A percentile compares a stretch with the other conserved stretches of the same genome.
Evolutionary conservation across 2,113 vertebrate genomes (phyloP).

Genomic region (Murina feae): DNA sequence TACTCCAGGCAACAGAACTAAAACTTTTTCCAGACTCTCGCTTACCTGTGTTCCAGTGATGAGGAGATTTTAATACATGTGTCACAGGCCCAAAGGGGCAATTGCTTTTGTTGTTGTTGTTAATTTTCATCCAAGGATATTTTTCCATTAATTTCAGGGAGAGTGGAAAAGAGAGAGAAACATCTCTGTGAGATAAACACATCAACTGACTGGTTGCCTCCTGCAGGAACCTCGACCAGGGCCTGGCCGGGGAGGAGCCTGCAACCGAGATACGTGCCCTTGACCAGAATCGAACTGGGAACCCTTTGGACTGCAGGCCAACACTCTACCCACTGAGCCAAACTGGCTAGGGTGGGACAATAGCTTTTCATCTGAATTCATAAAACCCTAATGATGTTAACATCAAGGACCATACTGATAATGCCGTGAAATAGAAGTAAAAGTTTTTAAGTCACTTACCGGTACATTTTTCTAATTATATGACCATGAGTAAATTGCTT

Average conservation of each 20-base stretch:
- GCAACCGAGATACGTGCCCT: too few relatives aligned
- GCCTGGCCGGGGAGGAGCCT: too few relatives aligned
- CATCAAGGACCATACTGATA: not conserved
- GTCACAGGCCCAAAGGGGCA: not conserved
- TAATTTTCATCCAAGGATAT: too few relatives aligned
- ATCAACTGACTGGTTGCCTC: too few relatives aligned
- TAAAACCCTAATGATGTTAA: not conserved
- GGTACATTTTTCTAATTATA: not conserved
- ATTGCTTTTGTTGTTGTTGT: not conserved
- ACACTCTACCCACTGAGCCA: too few relatives aligned
- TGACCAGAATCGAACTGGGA: too few relatives aligned
- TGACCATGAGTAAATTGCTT: slow-evolving; percentile 10
- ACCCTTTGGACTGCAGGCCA: too few relatives aligned
- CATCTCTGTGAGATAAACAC: too few relatives aligned
- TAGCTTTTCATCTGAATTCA: not conserved
- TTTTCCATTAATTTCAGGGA: too few relatives aligned
- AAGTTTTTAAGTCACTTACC: not conserved
- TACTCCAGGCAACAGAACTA: not conserved
- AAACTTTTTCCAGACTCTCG: not conserved
- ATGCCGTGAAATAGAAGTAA: not conserved
- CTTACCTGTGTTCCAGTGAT: not conserved
- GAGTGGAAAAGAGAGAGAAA: too few relatives aligned
- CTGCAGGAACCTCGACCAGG: too few relatives aligned
- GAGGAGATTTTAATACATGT: not conserved
- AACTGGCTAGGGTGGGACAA: not conserved